phyloP scores from a whole-genome alignment of 2,888 invertebrate genomes.

The Ganaspis brasiliensis region DNA sequence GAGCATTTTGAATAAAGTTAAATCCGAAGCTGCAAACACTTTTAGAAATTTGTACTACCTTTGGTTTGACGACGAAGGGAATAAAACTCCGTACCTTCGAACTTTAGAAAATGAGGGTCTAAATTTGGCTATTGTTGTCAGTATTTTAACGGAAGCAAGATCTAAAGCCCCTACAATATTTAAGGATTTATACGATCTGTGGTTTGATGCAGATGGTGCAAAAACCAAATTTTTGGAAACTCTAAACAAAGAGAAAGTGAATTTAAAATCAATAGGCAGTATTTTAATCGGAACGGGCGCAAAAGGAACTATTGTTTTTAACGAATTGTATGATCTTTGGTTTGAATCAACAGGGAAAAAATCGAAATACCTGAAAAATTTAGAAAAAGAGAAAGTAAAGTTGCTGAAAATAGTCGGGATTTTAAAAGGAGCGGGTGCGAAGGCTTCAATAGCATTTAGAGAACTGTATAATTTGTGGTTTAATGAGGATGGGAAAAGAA shows the following conservation, averaged over 20 bases:
- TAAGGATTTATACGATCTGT: not conserved
- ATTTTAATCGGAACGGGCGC: not conserved
- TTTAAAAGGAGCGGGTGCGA: not conserved
- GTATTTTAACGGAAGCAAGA: not conserved
- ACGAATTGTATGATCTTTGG: conserved; percentile 67
- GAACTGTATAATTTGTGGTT: not conserved
- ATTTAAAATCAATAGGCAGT: not conserved
- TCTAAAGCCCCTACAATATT: not conserved
- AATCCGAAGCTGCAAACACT: not conserved
- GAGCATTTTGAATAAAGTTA: not conserved
- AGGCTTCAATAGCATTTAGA: not conserved
- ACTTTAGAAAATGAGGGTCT: not conserved
- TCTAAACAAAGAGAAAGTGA: not conserved
- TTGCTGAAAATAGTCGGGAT: not conserved
- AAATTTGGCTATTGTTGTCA: not conserved
- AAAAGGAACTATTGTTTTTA: conserved; percentile 67
- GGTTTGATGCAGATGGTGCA: not conserved
- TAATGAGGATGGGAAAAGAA: not conserved
- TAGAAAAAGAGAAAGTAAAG: not conserved
- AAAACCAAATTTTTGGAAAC: not conserved
- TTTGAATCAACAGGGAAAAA: conserved; percentile 60
- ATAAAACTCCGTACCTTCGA: not conserved
- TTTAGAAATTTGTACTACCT: not conserved
- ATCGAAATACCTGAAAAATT: conserved; percentile 17
- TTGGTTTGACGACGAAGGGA: not conserved